These are phyloP conservation scores for Pampus argenteus DNA, from an alignment of 2,797 vertebrate genomes.

Conservation along the genomic window DNA sequence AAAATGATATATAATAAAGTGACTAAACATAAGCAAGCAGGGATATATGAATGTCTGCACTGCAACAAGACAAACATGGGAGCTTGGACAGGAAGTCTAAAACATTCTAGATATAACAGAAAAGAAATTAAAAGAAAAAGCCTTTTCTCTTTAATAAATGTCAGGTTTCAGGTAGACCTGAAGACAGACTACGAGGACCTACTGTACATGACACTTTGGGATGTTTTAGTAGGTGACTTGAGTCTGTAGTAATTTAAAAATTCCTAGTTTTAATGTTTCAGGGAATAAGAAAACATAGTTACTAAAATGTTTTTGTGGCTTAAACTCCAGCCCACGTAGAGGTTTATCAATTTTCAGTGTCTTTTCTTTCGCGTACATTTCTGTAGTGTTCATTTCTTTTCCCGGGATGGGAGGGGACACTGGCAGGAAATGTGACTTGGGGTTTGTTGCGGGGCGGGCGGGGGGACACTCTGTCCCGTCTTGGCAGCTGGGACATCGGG, in stretches of 20 bases:
- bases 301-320: constrained; percentile 82
- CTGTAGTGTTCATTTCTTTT: constrained; percentile 80
- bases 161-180: constrained; percentile 76
- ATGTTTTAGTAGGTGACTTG: constrained; percentile 84
- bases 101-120: constrained; percentile 66
- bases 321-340: constrained; percentile 68
- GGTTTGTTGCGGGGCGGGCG: constrained; percentile 46
- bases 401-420: constrained; percentile 79
- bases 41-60: constrained; percentile 85
- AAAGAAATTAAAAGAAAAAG: constrained; percentile 65
- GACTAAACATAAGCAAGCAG: constrained; percentile 93
- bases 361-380: constrained; percentile 79
- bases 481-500: constrained; percentile 28
- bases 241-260: constrained; percentile 82
- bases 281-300: constrained; percentile 74
- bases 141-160: constrained; percentile 89
- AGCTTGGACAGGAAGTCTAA: constrained; percentile 71
- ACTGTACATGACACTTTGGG: constrained; percentile 77
- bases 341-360: constrained; percentile 75
- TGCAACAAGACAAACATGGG: constrained; percentile 78
- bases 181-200: constrained; percentile 59
- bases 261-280: constrained; percentile 88
- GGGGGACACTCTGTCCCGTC: constrained; percentile 30
- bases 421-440: constrained; percentile 65
- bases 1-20: constrained; percentile 89